These are phyloP conservation scores for Charina bottae DNA, from an alignment of 2,113 vertebrate species.

Conservation along the genomic window DNA sequence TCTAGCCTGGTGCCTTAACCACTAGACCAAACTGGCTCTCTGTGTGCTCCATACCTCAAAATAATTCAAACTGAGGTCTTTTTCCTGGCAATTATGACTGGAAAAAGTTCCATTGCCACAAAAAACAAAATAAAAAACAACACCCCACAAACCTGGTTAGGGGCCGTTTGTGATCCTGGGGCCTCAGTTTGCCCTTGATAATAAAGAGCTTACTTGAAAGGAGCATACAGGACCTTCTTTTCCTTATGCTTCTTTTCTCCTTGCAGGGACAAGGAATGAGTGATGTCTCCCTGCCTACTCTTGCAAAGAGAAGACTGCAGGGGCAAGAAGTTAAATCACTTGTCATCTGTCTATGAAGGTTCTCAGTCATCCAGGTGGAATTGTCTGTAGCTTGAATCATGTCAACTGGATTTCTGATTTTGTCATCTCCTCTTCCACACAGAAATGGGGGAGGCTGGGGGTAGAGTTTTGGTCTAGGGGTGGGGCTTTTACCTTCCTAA, in stretches of 20 bases:
- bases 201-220: background rate
- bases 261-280: background rate
- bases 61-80: background rate
- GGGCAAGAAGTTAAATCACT: background rate
- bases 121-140: background rate
- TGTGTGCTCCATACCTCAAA: background rate
- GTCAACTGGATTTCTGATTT: no score
- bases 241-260: background rate
- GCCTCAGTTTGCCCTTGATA: background rate
- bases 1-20: background rate
- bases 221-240: background rate
- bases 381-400: no score
- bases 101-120: background rate
- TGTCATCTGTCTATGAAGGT: no score
- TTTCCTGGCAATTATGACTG: background rate
- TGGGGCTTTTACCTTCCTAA: background rate
- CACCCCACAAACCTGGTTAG: background rate
- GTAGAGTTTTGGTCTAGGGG: background rate
- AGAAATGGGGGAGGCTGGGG: background rate
- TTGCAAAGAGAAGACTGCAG: background rate
- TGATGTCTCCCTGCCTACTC: background rate
- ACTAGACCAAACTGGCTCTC: background rate
- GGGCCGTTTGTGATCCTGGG: background rate
- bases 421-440: background rate
- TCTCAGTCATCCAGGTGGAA: no score